Conservation (phyloP, 2,113 vertebrate genomes). For the Triplophysa siluroides region DNA sequence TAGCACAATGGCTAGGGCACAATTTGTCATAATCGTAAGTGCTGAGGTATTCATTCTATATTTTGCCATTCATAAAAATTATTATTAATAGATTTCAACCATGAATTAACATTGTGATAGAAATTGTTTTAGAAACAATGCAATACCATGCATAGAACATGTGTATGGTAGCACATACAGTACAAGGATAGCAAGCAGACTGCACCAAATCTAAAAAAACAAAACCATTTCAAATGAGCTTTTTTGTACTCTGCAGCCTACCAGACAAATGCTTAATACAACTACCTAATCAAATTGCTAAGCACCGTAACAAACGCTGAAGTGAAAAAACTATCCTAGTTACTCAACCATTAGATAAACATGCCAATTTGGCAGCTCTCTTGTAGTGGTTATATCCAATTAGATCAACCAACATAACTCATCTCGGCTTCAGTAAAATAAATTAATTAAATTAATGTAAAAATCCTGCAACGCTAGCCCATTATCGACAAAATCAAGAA, state of each 20-base stretch:
- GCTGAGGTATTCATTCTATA: not conserved
- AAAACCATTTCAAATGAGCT: too few relatives aligned
- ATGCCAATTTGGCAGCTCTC: not conserved
- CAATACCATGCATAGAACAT: not conserved
- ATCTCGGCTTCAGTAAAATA: not conserved
- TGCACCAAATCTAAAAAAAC: too few relatives aligned
- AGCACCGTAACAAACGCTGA: not conserved
- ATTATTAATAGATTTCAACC: not conserved
- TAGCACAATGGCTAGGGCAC: not conserved
- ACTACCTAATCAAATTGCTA: too few relatives aligned
- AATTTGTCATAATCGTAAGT: not conserved
- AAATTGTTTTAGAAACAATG: not conserved
- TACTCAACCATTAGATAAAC: not conserved
- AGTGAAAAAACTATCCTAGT: not conserved
- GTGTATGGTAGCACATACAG: not conserved
- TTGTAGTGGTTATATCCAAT: not conserved
- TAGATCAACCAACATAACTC: not conserved
- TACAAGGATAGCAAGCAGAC: too few relatives aligned
- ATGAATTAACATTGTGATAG: too few relatives aligned
- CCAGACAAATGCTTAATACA: too few relatives aligned
- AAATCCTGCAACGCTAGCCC: not conserved
- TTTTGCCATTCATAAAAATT: not conserved
- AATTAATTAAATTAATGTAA: constrained; percentile 1
- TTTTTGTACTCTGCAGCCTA: too few relatives aligned
- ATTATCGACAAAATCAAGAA: constrained; percentile 6